A percentile compares a stretch with the other conserved stretches of the same genome.
phyloP scores from a whole-genome alignment of 2,797 vertebrate species.

The Ptychobarbus kaznakovi region DNA sequence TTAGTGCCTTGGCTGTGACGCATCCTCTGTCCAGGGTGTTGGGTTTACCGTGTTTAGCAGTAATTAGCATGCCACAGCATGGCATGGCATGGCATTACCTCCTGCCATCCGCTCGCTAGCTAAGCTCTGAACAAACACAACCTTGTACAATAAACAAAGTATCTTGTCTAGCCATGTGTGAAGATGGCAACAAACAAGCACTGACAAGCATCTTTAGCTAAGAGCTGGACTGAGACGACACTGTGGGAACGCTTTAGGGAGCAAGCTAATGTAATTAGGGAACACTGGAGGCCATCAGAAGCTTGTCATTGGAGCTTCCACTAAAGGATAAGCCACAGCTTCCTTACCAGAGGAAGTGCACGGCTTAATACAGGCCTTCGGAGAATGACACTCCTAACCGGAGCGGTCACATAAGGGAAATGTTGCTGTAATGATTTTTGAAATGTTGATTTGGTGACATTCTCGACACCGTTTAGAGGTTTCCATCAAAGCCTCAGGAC shows the following conservation, averaged over 20 bases:
- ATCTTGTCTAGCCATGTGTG: constrained; percentile 7
- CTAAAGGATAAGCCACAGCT: neutral
- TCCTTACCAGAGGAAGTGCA: neutral
- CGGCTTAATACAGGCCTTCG: neutral
- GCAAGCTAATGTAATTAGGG: constrained; percentile 18
- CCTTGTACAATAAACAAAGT: constrained; percentile 33
- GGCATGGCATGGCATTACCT: constrained; percentile 54
- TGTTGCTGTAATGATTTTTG: neutral
- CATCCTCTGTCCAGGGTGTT: constrained; percentile 56
- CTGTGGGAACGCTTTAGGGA: constrained; percentile 5
- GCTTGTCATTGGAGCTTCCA: neutral
- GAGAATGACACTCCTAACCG: neutral
- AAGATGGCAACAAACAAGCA: constrained; percentile 14
- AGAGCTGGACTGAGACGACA: constrained; percentile 9
- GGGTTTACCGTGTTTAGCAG: constrained; percentile 60
- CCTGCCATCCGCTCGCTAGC: constrained; percentile 34
- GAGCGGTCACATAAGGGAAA: neutral
- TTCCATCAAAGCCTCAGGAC: neutral
- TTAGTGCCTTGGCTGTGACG: constrained; percentile 41
- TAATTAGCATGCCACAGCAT: constrained; percentile 64
- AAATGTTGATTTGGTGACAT: neutral
- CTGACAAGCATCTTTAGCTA: constrained; percentile 7
- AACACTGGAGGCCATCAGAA: constrained; percentile 2
- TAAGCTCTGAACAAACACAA: constrained; percentile 49
- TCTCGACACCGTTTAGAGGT: neutral